phyloP scores from a whole-genome alignment of 2,113 vertebrate genomes.

The Nesoenas mayeri region DNA sequence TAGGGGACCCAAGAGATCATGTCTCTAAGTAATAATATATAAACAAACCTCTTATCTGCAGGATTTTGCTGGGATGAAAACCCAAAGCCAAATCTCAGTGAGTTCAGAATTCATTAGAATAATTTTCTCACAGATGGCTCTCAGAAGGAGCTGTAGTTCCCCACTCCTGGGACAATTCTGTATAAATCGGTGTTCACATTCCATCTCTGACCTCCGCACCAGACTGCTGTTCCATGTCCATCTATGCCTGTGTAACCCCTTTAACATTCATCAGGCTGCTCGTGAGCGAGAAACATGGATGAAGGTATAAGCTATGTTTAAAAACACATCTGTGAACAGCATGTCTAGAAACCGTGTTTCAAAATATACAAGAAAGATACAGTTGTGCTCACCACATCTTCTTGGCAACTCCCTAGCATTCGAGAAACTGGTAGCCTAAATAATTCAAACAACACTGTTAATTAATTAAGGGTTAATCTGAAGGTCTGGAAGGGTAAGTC shows the following conservation, averaged over 20 bases:
- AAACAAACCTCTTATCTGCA: neutral
- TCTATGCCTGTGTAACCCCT: neutral
- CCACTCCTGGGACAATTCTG: neutral
- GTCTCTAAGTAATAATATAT: neutral
- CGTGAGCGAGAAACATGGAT: neutral
- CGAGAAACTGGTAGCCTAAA: neutral
- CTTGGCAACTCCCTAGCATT: neutral
- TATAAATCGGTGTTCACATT: neutral
- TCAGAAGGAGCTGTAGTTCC: slow-evolving; percentile 9
- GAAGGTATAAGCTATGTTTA: neutral
- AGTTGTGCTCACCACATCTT: neutral
- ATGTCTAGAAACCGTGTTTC: neutral
- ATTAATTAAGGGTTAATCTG: neutral
- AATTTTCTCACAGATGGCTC: neutral
- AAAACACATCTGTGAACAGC: neutral
- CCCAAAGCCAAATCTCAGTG: neutral
- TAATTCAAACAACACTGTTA: neutral
- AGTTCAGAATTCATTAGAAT: neutral
- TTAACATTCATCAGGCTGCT: neutral
- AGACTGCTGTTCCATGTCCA: neutral
- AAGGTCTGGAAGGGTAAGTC: neutral
- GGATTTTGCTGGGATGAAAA: neutral
- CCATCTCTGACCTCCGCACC: neutral
- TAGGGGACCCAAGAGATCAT: neutral
- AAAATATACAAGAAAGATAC: neutral